Evolutionary conservation across 2,797 vertebrate species (phyloP).

Genomic region (Poecilia velifera): DNA sequence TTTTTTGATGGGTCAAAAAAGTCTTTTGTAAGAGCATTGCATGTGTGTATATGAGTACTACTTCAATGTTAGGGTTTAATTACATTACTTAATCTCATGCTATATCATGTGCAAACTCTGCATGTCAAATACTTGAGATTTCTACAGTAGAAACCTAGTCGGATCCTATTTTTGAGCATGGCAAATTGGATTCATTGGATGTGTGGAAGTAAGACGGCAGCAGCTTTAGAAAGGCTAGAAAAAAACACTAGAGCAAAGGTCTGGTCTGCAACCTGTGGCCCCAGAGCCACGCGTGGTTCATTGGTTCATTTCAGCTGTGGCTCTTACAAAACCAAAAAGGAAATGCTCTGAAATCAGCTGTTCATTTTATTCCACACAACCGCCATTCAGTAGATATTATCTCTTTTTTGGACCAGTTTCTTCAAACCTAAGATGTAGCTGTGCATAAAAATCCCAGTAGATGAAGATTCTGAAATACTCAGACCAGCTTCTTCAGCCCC

Average conservation of each 20-base stretch:
- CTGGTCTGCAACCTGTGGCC: too few species aligned
- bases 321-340: too few species aligned
- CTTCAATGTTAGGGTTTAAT: not conserved
- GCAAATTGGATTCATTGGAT: not conserved
- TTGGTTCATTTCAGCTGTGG: too few species aligned
- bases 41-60: not conserved
- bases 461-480: not conserved
- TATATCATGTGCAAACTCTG: not conserved
- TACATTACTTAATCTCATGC: not conserved
- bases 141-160: not conserved
- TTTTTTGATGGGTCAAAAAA: not conserved
- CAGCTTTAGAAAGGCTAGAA: not conserved
- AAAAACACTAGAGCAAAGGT: not conserved
- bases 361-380: not conserved
- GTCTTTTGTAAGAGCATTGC: not conserved
- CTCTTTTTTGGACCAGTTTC: not conserved
- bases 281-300: too few species aligned
- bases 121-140: not conserved
- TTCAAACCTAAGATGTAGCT: not conserved
- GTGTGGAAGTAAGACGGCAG: not conserved
- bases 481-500: not conserved
- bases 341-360: not conserved
- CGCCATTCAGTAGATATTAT: not conserved
- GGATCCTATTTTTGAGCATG: not conserved
- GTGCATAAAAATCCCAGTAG: not conserved